Conservation (phyloP, 1,140 invertebrate species). For the Calliopsis andreniformis region DNA sequence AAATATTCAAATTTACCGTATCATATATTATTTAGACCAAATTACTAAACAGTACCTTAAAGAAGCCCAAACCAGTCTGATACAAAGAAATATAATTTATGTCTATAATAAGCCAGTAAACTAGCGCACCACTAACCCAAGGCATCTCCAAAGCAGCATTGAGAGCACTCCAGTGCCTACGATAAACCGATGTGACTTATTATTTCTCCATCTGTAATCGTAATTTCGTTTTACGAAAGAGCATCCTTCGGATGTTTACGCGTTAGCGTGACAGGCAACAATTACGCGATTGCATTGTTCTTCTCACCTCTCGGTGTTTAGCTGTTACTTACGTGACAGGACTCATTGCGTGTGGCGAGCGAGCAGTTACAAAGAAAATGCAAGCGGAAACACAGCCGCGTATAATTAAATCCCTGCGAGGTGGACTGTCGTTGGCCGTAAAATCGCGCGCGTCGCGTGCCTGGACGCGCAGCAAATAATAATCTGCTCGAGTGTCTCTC, state of each 20-base stretch:
- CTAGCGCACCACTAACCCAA: too few species aligned
- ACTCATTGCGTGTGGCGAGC: conserved; percentile 23
- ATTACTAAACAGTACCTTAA: too few species aligned
- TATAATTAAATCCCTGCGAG: conserved; percentile 4
- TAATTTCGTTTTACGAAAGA: not conserved
- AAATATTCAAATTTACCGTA: too few species aligned
- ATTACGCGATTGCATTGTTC: conserved; percentile 44
- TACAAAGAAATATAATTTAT: too few species aligned
- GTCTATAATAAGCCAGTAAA: too few species aligned
- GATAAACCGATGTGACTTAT: too few species aligned
- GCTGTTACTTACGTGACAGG: conserved; percentile 40
- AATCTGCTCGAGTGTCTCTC: too few species aligned
- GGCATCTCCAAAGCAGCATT: too few species aligned
- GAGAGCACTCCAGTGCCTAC: too few species aligned
- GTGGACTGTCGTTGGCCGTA: not conserved
- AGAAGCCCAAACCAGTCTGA: too few species aligned
- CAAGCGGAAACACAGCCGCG: conserved; percentile 34
- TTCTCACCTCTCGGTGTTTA: conserved; percentile 25
- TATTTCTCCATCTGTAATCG: not conserved
- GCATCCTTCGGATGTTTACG: conserved; percentile 8
- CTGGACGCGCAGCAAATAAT: too few species aligned
- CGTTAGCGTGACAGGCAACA: conserved; percentile 17
- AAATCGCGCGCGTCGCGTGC: not conserved
- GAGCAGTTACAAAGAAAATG: conserved; percentile 27
- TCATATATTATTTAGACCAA: too few species aligned